Evolutionary conservation across 2,888 invertebrate genomes (phyloP), one percentile per base, ranked within the genome.

Genomic region (Diachrysia chrysitis): DNA sequence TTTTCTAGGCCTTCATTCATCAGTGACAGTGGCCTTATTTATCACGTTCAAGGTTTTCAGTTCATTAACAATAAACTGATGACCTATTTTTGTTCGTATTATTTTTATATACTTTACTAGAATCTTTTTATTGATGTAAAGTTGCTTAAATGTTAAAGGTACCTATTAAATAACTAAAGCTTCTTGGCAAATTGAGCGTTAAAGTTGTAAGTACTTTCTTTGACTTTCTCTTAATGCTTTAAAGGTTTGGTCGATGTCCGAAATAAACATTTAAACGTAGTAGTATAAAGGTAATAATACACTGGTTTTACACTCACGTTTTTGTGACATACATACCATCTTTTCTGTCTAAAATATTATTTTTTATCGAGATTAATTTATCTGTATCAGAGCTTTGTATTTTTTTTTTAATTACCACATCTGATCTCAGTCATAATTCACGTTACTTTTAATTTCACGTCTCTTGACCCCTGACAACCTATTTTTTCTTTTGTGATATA

Each of bases 1-100:
- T 58, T 66, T 6, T n/a, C 21, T 23, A 32, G 14, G 68, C 23
- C 23, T 72, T 42, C 63, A n/a, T 63, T 61, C 63, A 58, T n/a
- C 42, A 32, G 42, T 42, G 42, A 42, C n/a, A 42, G n/a, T 42
- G 42, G n/a, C 16, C 42, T 42, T 42, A 32, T 32, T 6, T 42
- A 42, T 42, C 42, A 42, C 14, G 42, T 42, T n/a, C 42, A 42
- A 42, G 42, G 42, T 42, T n/a, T 37, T 6, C n/a, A n/a, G 42
- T 42, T 42, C 42, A 42, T 42, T 42, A 42, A 42, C 42, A 16
- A 6, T 42, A n/a, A n/a, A n/a, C n/a, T 42, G n/a, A n/a, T 42
- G 42, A 42, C n/a, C 16, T 6, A n/a, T 42, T 42, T n/a, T n/a
- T n/a, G 16, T 3, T 42, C 1, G n/a, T n/a, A n/a, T 42, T 42